Base-by-base conservation (phyloP, 2,797 vertebrate genomes). In the Schizopygopsis pylzovi region DNA sequence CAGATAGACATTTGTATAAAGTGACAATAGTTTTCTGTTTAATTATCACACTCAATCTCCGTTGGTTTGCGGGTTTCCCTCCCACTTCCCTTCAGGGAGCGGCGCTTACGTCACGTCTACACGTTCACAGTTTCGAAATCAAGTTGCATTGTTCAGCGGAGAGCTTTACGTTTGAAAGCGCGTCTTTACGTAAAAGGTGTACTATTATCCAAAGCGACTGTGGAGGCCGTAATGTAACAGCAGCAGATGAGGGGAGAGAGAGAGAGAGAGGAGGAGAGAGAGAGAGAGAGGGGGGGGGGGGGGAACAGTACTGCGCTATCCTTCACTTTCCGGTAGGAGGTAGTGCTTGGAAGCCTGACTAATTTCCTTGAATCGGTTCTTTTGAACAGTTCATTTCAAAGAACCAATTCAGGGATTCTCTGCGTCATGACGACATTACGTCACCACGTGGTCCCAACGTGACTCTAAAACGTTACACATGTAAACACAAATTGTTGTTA, bases 81-180 rank as follows among this genome's bases (percentile, higher is more conserved):
- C 86, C 84, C 63, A 41, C 47, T 81, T 84, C 3, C 65, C 12
- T 16, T 2, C n/a, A 47, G 37, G 1, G 61, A 11, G 45, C 68
- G 43, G 33, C 33, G 33, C 15, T 16, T 16, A 71, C 77, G 82
- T 84, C 77, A 59, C 11, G 37, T 41, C 33, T 54, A 47, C 80
- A 70, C 76, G 70, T 65, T 54, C 84, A 22, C 75, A 33, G 3
- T 33, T 33, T 33, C 33, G 33, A 33, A 33, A 33, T 87, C 84
- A 22, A 6, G 15, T 41, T 15, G 4, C 28, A 72, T 82, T 39
- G 45, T 85, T 80, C 33, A 80, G n/a, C 25, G 28, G 20, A 63
- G n/a, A 56, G 67, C 6, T 41, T 1, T n/a, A 49, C 25, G 43
- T 43, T 41, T 6, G 18, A 67, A 13, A 18, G 3, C 4, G 25